Conservation (phyloP, 2,797 vertebrate genomes). For the Crenichthys baileyi region DNA sequence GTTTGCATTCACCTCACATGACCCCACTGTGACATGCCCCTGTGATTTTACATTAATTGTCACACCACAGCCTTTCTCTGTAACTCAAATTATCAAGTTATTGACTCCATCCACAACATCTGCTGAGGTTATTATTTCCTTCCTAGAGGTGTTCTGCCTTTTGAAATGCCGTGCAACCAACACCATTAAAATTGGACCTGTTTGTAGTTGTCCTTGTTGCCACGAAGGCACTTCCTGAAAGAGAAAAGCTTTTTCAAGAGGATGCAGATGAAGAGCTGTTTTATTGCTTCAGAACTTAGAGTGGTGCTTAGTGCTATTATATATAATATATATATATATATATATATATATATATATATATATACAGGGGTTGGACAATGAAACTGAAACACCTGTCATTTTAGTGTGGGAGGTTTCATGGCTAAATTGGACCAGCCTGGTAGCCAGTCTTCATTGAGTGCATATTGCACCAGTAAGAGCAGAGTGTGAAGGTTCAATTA, state of each 20-base stretch:
- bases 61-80: neutral
- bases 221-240: slow-evolving; percentile 44
- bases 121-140: slow-evolving; percentile 18
- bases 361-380: no score
- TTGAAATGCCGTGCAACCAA: slow-evolving; percentile 26
- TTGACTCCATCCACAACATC: slow-evolving; percentile 1
- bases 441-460: no score
- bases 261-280: slow-evolving; percentile 61
- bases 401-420: no score
- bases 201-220: slow-evolving; percentile 69
- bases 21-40: neutral
- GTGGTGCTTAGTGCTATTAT: slow-evolving; percentile 40
- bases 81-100: neutral
- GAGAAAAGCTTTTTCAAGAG: slow-evolving; percentile 51
- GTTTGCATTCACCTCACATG: neutral
- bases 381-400: no score
- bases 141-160: slow-evolving; percentile 16
- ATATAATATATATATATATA: no score
- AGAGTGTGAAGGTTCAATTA: no score
- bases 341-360: no score
- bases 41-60: slow-evolving; percentile 2
- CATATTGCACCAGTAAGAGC: no score
- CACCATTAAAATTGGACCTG: slow-evolving; percentile 48
- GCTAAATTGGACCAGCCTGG: no score
- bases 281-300: slow-evolving; percentile 53